Base-by-base conservation (phyloP, 2,113 vertebrate genomes). In the Dendropsophus ebraccatus region DNA sequence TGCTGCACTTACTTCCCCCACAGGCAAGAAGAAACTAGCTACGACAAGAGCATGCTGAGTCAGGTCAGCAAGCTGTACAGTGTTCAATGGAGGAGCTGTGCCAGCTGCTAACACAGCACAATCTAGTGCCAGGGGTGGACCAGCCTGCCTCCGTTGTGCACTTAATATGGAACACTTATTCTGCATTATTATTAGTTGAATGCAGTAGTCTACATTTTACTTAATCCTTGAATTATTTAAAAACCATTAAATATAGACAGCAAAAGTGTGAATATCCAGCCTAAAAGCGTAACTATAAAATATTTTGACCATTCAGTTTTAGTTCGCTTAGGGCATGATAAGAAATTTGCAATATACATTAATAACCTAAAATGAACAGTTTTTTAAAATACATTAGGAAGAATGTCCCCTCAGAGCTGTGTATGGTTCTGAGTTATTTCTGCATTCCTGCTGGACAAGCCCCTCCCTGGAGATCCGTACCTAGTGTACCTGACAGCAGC, bases 11-110 rank as follows among this genome's bases (percentile, higher is more conserved):
- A 41, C 58, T 10, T 49, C 28, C 74, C 74, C 74, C 41, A 11
- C 74, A 85, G 60, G 30, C 32, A 49, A 78, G 13, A 52, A 52
- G 25, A 73, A 72, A 35, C 47, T 37, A 74, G n/a, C 30, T 17
- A 67, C 21, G 50, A 47, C 56, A 67, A 50, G 72, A 52, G 47
- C 65, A 32, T 35, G 60, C 58, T 41, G 69, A 78, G 60, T 67
- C 74, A 85, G 83, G 45, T 30, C 60, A 78, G 74, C 56, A 50
- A 37, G 47, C 45, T 54, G 47, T 56, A 84, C 70, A 52, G 81
- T 82, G 45, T 35, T 84, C 37, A 75, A 62, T 77, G 58, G 45
- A 37, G 83, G 73, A 77, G 58, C 28, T 47, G 19, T 58, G 58
- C 74, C 74, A 67, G 56, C 21, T 78, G 83, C 74, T 47, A 41